Evolutionary conservation across 2,113 vertebrate species (phyloP), one percentile per base, ranked within the genome.

Genomic region (Pelecanus crispus): DNA sequence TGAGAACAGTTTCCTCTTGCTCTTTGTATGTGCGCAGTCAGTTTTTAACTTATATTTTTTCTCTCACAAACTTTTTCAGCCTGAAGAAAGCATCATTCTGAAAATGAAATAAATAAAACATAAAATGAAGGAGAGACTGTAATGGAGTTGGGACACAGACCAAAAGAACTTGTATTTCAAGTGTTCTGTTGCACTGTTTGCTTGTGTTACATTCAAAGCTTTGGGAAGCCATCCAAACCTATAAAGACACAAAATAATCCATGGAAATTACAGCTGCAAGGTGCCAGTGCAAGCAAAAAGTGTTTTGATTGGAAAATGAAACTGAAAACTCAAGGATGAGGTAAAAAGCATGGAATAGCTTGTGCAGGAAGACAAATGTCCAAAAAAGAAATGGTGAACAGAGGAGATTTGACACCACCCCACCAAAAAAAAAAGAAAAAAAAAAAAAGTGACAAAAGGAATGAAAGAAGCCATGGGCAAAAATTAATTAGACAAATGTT

Each of bases 161-260:
- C 91, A 92, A 94, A 83, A 79, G 29, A 78, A 84, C 72, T 94
- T 94, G 77, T 88, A 83, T 91, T 96, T 86, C 52, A 61, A 71
- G 83, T 56, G 53, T 94, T 66, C 61, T 70, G 22, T 59, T 81
- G 62, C 62, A 85, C 63, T 4, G 0, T 93, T 89, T 45, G 42
- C 90, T 71, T 65, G 63, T 84, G 42, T 22, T 94, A 73, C 50
- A 66, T 63, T 92, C 74, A 66, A 53, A 86, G 86, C 44, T 85
- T 84, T 59, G 67, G 88, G 88, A 93, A 94, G 52, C 4, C 52
- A 85, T 88, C 86, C 94, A 96, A 83, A 94, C 36, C 70, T 86
- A 65, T 6, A 56, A 9, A 91, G 40, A 81, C 79, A 94, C 32
- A 80, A 82, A 96, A 88, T 68, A 87, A 91, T 56, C 83, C 86